Evolutionary conservation across 2,888 invertebrate species (phyloP).

Genomic region (Camponotus fellah): DNA sequence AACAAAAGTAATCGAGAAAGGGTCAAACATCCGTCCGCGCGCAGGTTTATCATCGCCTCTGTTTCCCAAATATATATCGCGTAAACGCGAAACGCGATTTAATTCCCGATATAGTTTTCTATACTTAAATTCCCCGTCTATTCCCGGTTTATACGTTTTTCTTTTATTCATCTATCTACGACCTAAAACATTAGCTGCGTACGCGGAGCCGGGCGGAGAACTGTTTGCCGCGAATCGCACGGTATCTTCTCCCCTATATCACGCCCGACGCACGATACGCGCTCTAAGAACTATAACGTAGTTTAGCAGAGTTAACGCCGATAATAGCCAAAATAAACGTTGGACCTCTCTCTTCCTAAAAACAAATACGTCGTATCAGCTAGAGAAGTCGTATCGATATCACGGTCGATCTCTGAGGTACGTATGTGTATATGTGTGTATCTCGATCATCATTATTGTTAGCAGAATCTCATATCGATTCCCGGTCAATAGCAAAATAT

Average conservation of each 20-base stretch:
- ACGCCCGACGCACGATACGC: constrained; percentile 56
- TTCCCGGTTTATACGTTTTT: constrained; percentile 61
- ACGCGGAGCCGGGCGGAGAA: constrained; percentile 38
- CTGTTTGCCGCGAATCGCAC: constrained; percentile 34
- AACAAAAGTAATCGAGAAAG: constrained; percentile 13
- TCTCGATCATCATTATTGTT: constrained; percentile 79
- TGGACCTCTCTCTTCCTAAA: constrained; percentile 73
- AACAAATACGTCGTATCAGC: constrained; percentile 80
- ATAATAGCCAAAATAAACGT: constrained; percentile 83
- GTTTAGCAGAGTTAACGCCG: constrained; percentile 73
- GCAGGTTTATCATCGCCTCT: constrained; percentile 40
- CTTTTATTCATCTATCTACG: constrained; percentile 65
- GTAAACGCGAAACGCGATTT: constrained; percentile 30
- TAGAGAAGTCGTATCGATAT: constrained; percentile 84
- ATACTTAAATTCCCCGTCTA: constrained; percentile 60
- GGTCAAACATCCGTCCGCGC: constrained; percentile 65
- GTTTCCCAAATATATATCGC: constrained; percentile 69
- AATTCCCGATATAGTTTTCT: constrained; percentile 53
- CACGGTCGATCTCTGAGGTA: constrained; percentile 84
- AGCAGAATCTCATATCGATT: constrained; percentile 74
- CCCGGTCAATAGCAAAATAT: constrained; percentile 84
- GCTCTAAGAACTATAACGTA: constrained; percentile 67
- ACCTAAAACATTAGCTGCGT: constrained; percentile 70
- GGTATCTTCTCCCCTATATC: constrained; percentile 40
- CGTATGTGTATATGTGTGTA: constrained; percentile 72